Conservation (phyloP, 2,113 vertebrate genomes). For the Bos javanicus region DNA sequence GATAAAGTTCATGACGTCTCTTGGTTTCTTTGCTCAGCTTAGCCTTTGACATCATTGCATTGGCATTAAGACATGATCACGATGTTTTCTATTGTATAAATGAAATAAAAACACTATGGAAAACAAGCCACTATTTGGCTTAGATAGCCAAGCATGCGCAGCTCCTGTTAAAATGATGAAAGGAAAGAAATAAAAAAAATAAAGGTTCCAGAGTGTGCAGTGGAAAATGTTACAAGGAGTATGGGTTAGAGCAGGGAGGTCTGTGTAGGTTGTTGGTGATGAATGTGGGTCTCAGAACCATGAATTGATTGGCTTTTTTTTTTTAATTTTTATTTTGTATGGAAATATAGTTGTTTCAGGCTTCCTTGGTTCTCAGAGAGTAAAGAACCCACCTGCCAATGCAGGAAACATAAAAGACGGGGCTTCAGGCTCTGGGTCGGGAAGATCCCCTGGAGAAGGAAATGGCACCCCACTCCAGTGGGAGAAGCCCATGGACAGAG, state of each 20-base stretch:
- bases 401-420: not conserved
- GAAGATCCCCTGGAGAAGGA: not conserved
- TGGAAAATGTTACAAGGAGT: not conserved
- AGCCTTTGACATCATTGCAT: not conserved
- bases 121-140: not conserved
- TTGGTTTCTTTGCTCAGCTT: not conserved
- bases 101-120: not conserved
- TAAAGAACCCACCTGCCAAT: not conserved
- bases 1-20: slow-evolving; percentile 5
- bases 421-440: not conserved
- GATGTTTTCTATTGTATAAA: not conserved
- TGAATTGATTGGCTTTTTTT: not conserved
- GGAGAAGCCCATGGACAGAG: not conserved
- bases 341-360: not conserved
- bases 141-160: not conserved
- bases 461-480: not conserved
- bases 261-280: not conserved
- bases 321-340: not conserved
- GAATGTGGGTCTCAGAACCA: not conserved
- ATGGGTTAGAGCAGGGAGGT: not conserved
- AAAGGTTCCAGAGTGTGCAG: not conserved
- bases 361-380: not conserved
- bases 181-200: not conserved
- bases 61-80: not conserved
- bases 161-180: not conserved